A percentile compares a stretch with the other conserved stretches of the same genome.
Conservation (phyloP, 2,113 vertebrate species). For the Hyla sarda region DNA sequence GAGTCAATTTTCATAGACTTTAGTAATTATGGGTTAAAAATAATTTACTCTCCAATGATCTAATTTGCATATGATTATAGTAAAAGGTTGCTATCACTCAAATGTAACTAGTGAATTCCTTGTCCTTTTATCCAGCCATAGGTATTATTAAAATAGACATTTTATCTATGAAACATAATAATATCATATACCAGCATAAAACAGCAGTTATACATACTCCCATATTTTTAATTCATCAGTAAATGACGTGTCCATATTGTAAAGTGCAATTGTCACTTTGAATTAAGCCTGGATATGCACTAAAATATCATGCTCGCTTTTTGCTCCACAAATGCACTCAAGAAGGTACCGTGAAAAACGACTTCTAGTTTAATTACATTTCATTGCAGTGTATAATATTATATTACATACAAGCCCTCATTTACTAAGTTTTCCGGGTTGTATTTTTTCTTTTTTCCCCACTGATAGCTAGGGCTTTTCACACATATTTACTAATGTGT, state of each 20-base stretch:
- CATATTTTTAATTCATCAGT: background rate
- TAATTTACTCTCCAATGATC: constrained; percentile 15
- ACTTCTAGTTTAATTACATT: background rate
- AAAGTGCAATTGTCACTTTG: background rate
- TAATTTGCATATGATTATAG: constrained; percentile 43
- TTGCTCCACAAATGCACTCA: background rate
- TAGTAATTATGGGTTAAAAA: constrained; percentile 40
- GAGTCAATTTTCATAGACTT: constrained; percentile 34
- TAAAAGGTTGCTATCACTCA: constrained; percentile 33
- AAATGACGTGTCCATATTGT: background rate
- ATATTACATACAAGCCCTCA: no score
- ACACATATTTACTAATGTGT: no score
- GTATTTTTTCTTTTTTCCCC: no score
- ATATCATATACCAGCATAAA: background rate
- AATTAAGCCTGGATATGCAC: background rate
- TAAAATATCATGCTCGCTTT: background rate
- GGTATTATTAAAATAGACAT: constrained; percentile 27
- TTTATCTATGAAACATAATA: constrained; percentile 13
- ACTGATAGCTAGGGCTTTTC: no score
- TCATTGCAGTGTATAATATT: background rate
- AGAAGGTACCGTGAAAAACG: background rate
- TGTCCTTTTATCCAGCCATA: constrained; percentile 26
- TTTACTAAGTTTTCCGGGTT: no score
- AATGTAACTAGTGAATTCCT: constrained; percentile 15
- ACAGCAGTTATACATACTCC: background rate